Evolutionary conservation across 2,797 vertebrate species (phyloP).

Genomic region (Enteromius afrohamiltoni): DNA sequence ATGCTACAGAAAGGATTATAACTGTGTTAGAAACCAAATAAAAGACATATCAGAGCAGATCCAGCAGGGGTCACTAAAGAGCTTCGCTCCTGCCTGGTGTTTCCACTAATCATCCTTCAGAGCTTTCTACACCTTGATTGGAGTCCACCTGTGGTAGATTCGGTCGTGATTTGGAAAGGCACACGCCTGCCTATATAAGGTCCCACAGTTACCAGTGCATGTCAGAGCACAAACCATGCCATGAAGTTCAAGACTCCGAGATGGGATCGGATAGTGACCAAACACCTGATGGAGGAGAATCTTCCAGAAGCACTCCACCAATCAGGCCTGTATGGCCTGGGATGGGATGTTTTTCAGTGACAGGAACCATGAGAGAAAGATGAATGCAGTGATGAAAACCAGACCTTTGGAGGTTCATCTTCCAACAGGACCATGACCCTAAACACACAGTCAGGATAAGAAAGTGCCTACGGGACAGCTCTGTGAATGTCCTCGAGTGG

Average conservation of each 20-base stretch:
- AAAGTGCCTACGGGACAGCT: background rate
- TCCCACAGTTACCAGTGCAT: background rate
- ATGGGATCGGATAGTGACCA: background rate
- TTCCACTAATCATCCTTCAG: background rate
- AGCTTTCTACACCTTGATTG: background rate
- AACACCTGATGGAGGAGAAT: background rate
- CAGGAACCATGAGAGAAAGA: background rate
- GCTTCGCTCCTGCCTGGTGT: slow-evolving; percentile 9
- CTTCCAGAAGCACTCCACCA: background rate
- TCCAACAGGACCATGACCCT: background rate
- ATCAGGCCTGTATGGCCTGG: background rate
- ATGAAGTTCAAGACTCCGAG: background rate
- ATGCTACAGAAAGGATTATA: background rate
- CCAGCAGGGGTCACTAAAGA: slow-evolving; percentile 50
- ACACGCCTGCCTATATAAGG: background rate
- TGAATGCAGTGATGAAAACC: background rate
- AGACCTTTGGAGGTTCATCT: background rate
- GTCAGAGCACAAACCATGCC: background rate
- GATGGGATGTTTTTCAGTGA: background rate
- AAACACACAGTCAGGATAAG: background rate
- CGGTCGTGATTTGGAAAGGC: background rate
- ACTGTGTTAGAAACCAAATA: background rate
- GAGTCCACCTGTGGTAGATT: background rate
- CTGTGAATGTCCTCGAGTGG: background rate
- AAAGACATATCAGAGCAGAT: background rate